phyloP scores from a whole-genome alignment of 2,113 vertebrate species.

The Nipponia nippon region DNA sequence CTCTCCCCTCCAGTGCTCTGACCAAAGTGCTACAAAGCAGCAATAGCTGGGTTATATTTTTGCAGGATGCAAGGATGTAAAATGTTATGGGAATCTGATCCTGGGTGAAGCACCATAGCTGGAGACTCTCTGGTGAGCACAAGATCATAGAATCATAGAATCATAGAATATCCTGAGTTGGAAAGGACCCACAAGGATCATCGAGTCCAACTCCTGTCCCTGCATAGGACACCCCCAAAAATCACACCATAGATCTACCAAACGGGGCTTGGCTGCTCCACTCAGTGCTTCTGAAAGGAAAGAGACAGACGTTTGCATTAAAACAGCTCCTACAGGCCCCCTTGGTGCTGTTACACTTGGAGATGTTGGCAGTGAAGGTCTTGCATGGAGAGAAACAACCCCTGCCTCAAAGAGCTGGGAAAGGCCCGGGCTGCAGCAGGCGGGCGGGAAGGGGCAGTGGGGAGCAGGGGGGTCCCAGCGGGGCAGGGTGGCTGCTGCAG shows the following conservation, averaged over 20 bases:
- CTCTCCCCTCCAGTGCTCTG: not conserved
- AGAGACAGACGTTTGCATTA: not conserved
- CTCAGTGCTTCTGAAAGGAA: not conserved
- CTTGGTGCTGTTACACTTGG: not conserved
- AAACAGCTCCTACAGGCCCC: not conserved
- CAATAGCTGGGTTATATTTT: not conserved
- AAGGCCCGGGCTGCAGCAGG: accelerated
- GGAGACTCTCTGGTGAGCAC: not conserved
- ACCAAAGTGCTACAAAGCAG: not conserved
- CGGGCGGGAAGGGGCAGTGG: not conserved
- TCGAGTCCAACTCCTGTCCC: too few species aligned
- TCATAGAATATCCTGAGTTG: too few species aligned
- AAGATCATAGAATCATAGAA: too few species aligned
- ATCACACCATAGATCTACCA: not conserved
- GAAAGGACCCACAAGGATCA: too few species aligned
- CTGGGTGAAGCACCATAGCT: not conserved
- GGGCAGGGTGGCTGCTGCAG: not conserved
- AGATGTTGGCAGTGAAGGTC: accelerated
- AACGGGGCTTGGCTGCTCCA: not conserved
- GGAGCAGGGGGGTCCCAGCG: too few species aligned
- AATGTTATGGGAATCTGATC: not conserved
- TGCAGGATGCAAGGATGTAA: not conserved
- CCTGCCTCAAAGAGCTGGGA: not conserved
- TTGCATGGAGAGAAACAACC: not conserved
- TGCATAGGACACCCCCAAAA: too few species aligned